These are phyloP conservation scores for Parus major DNA, from an alignment of 2,113 vertebrate species.

Conservation along the genomic window DNA sequence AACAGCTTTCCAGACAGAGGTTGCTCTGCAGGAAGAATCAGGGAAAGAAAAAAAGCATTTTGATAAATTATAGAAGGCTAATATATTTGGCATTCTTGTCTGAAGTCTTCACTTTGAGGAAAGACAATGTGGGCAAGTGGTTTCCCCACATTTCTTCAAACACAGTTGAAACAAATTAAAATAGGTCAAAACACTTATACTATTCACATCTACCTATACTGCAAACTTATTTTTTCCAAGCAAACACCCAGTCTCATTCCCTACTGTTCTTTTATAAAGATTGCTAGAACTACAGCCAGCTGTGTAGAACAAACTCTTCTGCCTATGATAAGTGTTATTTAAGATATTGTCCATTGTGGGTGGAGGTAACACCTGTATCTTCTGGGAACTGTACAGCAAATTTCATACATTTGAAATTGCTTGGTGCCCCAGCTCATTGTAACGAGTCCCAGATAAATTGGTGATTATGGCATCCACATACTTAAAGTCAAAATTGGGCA, in stretches of 20 bases:
- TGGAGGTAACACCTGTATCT: background rate
- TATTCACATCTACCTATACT: background rate
- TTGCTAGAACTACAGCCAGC: background rate
- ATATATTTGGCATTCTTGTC: constrained; percentile 9
- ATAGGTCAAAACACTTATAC: background rate
- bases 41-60: background rate
- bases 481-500: background rate
- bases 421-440: background rate
- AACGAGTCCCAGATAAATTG: background rate
- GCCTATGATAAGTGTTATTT: constrained; percentile 17
- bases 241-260: background rate
- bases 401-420: background rate
- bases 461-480: background rate
- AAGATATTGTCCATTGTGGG: background rate
- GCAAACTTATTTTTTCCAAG: background rate
- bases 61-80: background rate
- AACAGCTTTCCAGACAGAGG: constrained; percentile 40
- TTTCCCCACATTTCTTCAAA: background rate
- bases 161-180: background rate
- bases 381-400: background rate
- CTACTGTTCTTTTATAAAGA: background rate
- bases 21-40: background rate
- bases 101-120: background rate
- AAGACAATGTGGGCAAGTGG: background rate
- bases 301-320: constrained; percentile 12